A percentile compares a stretch with the other conserved stretches of the same genome.
Evolutionary conservation across 2,797 vertebrate species (phyloP).

Genomic region (Somateria mollissima): DNA sequence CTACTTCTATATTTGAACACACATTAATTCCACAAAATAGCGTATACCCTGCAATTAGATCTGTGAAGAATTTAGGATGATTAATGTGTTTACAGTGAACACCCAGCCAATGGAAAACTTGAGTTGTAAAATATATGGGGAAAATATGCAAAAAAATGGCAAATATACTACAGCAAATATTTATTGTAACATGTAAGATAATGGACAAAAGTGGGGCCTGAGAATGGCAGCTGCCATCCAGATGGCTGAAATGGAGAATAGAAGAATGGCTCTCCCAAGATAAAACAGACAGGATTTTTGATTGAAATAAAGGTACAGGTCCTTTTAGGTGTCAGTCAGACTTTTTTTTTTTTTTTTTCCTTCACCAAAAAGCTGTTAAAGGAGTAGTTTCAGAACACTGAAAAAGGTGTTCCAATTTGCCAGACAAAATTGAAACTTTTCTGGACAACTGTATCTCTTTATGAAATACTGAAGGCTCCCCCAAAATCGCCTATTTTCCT

Average conservation of each 20-base stretch:
- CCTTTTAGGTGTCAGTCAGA: not conserved
- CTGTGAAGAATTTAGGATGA: constrained; percentile 6
- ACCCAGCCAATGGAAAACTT: constrained; percentile 40
- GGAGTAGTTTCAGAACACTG: not conserved
- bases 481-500: not conserved
- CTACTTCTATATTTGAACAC: not conserved
- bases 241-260: not conserved
- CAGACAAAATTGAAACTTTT: not conserved
- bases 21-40: constrained; percentile 18
- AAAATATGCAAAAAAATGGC: not conserved
- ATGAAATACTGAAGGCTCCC: not conserved
- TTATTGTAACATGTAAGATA: not conserved
- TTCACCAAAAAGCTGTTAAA: not conserved
- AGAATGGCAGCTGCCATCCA: not conserved
- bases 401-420: not conserved
- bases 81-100: constrained; percentile 66
- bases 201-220: not conserved
- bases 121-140: not conserved
- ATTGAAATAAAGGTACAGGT: not conserved
- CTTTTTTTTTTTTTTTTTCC: not conserved
- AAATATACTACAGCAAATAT: not conserved
- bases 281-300: not conserved
- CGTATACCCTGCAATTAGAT: not conserved
- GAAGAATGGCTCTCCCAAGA: too few relatives aligned
- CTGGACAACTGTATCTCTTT: not conserved